Conservation (phyloP, 1,140 invertebrate genomes). For the Cheumatopsyche charites region DNA sequence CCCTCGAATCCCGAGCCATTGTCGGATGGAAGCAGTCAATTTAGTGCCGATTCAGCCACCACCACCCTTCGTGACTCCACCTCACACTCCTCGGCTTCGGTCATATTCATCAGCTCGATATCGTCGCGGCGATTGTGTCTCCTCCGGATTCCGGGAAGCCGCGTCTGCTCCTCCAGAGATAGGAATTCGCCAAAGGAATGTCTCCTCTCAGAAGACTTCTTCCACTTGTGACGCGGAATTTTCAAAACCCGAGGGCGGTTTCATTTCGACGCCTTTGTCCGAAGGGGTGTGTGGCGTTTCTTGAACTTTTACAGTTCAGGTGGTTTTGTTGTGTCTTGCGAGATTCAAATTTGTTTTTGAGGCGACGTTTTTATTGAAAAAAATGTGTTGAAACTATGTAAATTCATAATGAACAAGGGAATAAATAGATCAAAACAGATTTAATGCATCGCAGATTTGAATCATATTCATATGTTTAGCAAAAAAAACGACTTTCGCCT, state of each 20-base stretch:
- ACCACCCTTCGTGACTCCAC: no score
- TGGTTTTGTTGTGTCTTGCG: no score
- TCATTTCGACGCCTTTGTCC: background rate
- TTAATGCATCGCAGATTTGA: no score
- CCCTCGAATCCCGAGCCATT: no score
- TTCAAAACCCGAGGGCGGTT: background rate
- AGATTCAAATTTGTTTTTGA: no score
- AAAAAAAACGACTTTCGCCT: no score
- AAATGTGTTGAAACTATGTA: no score
- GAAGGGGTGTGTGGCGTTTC: background rate
- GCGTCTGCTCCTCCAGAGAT: background rate
- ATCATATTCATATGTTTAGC: no score
- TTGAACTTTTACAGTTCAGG: background rate
- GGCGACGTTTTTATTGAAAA: no score
- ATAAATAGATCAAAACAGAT: no score
- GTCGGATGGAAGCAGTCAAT: no score
- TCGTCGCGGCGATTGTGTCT: slow-evolving; percentile 10
- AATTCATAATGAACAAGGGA: no score
- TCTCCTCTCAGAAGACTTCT: background rate
- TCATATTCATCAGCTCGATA: slow-evolving; percentile 23
- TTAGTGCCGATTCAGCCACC: background rate
- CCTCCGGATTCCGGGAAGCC: background rate
- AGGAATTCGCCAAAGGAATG: slow-evolving; percentile 24
- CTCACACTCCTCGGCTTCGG: background rate
- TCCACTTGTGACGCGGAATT: background rate